Evolutionary conservation across 2,797 vertebrate species (phyloP), one percentile per base, ranked within the genome.

Genomic region (Dendrocincla fuliginosa): DNA sequence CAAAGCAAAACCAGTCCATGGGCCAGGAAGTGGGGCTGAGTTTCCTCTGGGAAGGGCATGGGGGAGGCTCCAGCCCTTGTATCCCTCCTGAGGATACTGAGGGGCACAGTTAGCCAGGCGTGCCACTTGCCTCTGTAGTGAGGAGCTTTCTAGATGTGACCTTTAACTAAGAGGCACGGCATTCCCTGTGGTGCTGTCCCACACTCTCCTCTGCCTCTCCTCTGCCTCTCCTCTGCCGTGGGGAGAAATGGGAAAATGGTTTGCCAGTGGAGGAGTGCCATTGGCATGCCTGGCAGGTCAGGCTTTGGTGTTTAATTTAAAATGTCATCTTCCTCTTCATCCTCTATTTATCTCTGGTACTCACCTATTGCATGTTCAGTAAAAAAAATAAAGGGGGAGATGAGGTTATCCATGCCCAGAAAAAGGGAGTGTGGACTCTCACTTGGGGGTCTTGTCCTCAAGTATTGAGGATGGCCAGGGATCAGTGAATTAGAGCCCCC

Each of bases 371-470:
- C 20, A 55, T 47, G 33, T 63, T 57, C 6, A 25, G n/a, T 42
- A 3, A 13, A 46, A 76, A 14, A 24, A 46, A 25, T 41, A 10
- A 10, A 57, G 3, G 3, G 6, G 8, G 13, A 65, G 19, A 32
- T 60, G 23, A 30, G 18, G 18, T 70, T 87, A 57, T 49, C 22
- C 0, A 0, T 13, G 3, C 13, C 33, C 30, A 39, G 61, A 39
- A 64, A 37, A 65, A 50, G 12, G 24, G 22, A 46, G 7, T 0
- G 0, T 1, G 1, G 41, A 19, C 4, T 35, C 33, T 46, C 0
- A 0, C 28, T 15, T 0, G 2, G 22, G 27, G 27, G 2, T 89
- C 28, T 47, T 22, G 3, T 10, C 82, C 59, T 37, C 35, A 71
- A 78, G 59, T 50, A 46, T 0, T 35, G 49, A 69, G 33, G 9